Percentiles rank a stretch among this genome's conserved stretches.
Conservation (phyloP, 2,888 invertebrate genomes). For the Drosophila tanythrix region DNA sequence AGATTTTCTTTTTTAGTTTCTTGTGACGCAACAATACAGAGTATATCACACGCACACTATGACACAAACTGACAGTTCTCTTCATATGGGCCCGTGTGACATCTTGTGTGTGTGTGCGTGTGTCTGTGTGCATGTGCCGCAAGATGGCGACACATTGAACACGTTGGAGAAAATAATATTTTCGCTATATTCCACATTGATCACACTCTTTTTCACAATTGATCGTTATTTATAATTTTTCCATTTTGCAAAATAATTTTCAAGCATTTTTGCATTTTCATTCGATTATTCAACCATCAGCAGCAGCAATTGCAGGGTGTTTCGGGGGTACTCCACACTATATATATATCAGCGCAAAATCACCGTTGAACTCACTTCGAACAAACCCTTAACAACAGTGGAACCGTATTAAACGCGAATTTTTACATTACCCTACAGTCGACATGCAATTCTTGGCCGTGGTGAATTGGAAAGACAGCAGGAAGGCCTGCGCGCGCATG, state of each 20-base stretch:
- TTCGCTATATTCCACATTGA: conserved; percentile 41
- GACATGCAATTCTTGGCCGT: conserved; percentile 54
- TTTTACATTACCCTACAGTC: conserved; percentile 64
- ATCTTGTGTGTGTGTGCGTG: conserved; percentile 41
- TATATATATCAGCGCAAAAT: conserved; percentile 36
- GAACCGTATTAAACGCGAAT: conserved; percentile 79
- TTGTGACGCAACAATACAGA: conserved; percentile 68
- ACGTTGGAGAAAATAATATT: conserved; percentile 60
- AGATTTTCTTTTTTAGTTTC: conserved; percentile 47
- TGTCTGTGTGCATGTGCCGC: conserved; percentile 62
- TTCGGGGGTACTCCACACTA: conserved; percentile 53
- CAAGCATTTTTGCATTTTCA: conserved; percentile 41
- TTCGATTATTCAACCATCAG: conserved; percentile 75
- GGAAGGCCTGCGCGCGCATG: conserved; percentile 47
- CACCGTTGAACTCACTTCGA: conserved; percentile 82
- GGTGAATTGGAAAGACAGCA: conserved; percentile 61
- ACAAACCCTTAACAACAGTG: conserved; percentile 85
- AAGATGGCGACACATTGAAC: conserved; percentile 71
- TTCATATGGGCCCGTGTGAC: conserved; percentile 50
- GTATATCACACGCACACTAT: conserved; percentile 54
- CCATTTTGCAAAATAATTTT: conserved; percentile 23
- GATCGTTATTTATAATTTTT: conserved; percentile 17
- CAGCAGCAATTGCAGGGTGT: conserved; percentile 32
- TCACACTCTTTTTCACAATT: conserved; percentile 45
- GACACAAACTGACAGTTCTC: conserved; percentile 54